Base-by-base conservation (phyloP, 2,113 vertebrate species). In the Hydrochoerus hydrochaeris region DNA sequence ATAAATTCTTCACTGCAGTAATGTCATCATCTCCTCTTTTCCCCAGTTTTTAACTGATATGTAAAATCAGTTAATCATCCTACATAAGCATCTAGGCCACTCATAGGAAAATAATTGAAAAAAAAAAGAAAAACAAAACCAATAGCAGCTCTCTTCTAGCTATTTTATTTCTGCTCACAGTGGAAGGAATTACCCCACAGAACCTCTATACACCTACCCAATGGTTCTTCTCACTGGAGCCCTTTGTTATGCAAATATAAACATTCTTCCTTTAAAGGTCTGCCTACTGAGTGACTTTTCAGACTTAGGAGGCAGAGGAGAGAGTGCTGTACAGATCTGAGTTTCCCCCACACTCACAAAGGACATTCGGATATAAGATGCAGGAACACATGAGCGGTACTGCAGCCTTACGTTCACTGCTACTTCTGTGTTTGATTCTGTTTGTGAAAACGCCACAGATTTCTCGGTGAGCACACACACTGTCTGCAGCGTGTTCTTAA, bases 321-420 rank as follows among this genome's bases (percentile, higher is more conserved):
- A 3, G 17, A 7, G 63, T 5, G 22, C n/a, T 38, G 20, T 38
- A 20, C 20, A 71, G 20, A 41, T 20, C 38, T 69, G n/a, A 5
- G n/a, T 10, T 10, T 32, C 19, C 4, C n/a, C 38, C 7, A 19
- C 8, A 41, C 8, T 71, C 24, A 41, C n/a, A 41, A 41, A 71
- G 8, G 4, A 35, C 69, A 71, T 71, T 38, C 8, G 10, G 3
- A 9, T 38, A 41, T 41, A 20, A 38, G n/a, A 71, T 41, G n/a
- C 6, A 4, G 20, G n/a, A n/a, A 41, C 8, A 71, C 1, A 2
- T 41, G n/a, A 41, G n/a, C 3, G 1, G n/a, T 20, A 41, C 19
- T 41, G 20, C 7, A 24, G 69, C 17, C n/a, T 41, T 71, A 24
- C 11, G 9, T 12, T 22, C n/a, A 22, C 67, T 38, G 41, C 69